Conservation (phyloP, 2,113 vertebrate species). For the Larimichthys crocea region DNA sequence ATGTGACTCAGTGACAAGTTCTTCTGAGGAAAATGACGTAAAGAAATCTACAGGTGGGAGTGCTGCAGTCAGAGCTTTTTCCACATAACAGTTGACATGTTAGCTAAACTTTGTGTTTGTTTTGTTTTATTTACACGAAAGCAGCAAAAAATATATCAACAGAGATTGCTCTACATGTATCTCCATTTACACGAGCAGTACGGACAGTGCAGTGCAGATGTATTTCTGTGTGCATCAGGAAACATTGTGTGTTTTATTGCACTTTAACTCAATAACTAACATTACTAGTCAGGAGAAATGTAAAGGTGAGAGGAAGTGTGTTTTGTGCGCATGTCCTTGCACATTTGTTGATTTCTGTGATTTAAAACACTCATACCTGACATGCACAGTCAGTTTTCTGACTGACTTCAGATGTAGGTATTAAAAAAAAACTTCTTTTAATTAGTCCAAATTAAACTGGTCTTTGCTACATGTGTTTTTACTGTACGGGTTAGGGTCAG, state of each 20-base stretch:
- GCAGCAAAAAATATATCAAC: neutral
- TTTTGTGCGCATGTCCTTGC: neutral
- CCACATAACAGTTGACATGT: neutral
- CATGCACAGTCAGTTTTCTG: neutral
- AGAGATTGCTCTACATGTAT: neutral
- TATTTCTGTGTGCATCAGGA: neutral
- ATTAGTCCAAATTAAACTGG: too few relatives aligned
- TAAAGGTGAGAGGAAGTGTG: neutral
- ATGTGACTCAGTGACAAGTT: slow-evolving; percentile 86
- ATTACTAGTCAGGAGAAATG: neutral
- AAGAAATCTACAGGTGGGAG: slow-evolving; percentile 82
- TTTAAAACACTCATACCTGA: too few relatives aligned
- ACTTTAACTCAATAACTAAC: neutral
- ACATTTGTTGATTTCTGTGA: neutral
- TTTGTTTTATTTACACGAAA: neutral
- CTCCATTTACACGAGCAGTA: neutral
- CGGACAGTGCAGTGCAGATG: neutral
- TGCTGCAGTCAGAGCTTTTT: neutral
- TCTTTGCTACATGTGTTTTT: neutral
- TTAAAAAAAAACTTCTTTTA: neutral
- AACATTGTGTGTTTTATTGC: neutral
- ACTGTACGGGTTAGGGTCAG: too few relatives aligned
- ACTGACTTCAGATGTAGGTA: neutral
- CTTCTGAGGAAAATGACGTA: slow-evolving; percentile 81
- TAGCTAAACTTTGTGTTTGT: neutral